Base-by-base conservation (phyloP, 2,888 invertebrate species). In the Pyrrhopygopsis socrates region DNA sequence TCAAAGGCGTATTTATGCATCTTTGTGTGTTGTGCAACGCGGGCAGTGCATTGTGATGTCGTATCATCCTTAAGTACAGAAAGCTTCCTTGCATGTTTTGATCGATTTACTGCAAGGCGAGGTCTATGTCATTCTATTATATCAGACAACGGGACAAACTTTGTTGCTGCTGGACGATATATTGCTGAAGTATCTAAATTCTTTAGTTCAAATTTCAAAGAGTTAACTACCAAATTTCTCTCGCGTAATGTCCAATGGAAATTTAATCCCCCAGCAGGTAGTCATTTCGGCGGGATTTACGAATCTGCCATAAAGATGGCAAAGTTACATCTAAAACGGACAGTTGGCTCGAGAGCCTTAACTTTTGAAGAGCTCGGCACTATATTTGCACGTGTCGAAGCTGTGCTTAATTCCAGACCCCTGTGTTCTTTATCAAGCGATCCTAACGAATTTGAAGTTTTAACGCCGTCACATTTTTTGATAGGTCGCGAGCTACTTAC, bases 1-100 rank as follows among this genome's bases (percentile, higher is more conserved):
- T 78, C 50, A 2, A 95, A 95, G 77, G 87, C 87, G 11, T 94
- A 94, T 79, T 80, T 95, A n/a, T 85, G 86, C 2, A 9, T 84
- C 2, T 88, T 85, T 83, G 88, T 95, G 3, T 95, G 94, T 80
- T 89, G 89, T 78, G 70, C 89, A 3, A 93, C 93, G 3, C 82
- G 81, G 60, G 92, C 91, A 15, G 89, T 94, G 20, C 93, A 93
- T 70, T 29, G 81, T 8, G 90, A 90, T 54, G 70, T 78, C 0
- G 13, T 88, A 63, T 71, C 76, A 13, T 34, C 70, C 0, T 63
- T 90, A 3, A 70, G 34, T 11, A 54, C 73, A 0, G 89, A 89
- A 0, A 67, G 78, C n/a, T 89, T 87, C 60, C 30, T 87, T 20
- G 84, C 88, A 8, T 27, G 83, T 9, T 81, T 90, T 18, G 81